phyloP scores from a whole-genome alignment of 2,797 vertebrate species.

The Sebastes trivittatus region DNA sequence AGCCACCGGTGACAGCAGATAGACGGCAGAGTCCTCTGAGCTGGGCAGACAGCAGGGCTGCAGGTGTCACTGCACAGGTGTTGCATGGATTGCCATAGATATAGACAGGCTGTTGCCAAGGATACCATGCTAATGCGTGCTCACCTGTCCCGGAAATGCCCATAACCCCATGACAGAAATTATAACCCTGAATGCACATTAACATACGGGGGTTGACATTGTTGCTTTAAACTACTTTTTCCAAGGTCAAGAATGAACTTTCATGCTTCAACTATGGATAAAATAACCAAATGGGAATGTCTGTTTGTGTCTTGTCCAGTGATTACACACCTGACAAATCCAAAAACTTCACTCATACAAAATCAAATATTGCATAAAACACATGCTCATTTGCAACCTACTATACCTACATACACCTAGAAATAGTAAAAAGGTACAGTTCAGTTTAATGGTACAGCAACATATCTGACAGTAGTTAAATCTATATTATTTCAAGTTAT shows the following conservation, averaged over 20 bases:
- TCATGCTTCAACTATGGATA: background rate
- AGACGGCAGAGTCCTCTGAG: slow-evolving; percentile 7
- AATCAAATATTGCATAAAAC: background rate
- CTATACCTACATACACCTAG: background rate
- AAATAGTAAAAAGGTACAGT: no score
- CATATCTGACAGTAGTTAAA: background rate
- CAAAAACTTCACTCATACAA: background rate
- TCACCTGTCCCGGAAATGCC: slow-evolving; percentile 27
- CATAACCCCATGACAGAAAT: background rate
- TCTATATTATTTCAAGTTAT: background rate
- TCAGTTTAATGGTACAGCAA: no score
- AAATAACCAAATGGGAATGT: background rate
- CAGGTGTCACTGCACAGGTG: slow-evolving; percentile 55
- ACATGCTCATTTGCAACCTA: background rate
- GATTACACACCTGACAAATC: background rate
- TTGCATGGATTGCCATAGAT: slow-evolving; percentile 16
- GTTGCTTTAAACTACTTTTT: background rate
- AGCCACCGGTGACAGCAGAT: slow-evolving; percentile 1
- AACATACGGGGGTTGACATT: background rate
- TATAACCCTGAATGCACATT: background rate
- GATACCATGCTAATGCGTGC: slow-evolving; percentile 24
- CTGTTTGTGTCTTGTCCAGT: background rate
- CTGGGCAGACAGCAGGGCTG: slow-evolving; percentile 23
- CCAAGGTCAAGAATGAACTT: no score
- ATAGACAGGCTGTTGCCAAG: slow-evolving; percentile 31